phyloP scores from a whole-genome alignment of 2,888 invertebrate species.

The Pheosia gnoma region DNA sequence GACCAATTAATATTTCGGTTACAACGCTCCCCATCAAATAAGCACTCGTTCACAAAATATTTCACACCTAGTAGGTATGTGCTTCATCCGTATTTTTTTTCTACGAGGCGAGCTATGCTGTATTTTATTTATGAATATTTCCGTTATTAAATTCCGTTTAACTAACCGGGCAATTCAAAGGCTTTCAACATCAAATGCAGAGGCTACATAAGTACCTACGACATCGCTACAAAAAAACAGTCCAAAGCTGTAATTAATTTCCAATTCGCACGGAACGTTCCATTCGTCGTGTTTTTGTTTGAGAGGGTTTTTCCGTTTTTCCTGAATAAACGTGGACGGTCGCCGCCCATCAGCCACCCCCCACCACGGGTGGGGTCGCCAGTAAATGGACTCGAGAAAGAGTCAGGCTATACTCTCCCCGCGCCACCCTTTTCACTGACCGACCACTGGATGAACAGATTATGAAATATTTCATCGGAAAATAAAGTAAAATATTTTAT shows the following conservation, averaged over 20 bases:
- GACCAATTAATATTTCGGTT: too few species aligned
- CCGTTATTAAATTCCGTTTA: background rate
- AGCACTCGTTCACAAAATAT: too few species aligned
- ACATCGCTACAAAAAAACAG: conserved; percentile 52
- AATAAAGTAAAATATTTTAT: conserved; percentile 55
- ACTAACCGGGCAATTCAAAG: background rate
- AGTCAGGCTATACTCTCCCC: conserved; percentile 46
- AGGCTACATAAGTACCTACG: background rate
- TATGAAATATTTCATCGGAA: conserved; percentile 73
- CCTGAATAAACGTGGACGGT: conserved; percentile 69
- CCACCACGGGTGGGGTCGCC: conserved; percentile 30
- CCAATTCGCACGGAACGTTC: conserved; percentile 70
- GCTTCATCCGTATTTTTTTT: too few species aligned
- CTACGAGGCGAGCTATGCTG: too few species aligned
- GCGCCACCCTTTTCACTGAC: conserved; percentile 46
- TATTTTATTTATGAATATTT: background rate
- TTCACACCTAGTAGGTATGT: too few species aligned
- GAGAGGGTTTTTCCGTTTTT: conserved; percentile 61
- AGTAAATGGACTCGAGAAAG: conserved; percentile 65
- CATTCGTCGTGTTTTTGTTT: conserved; percentile 64
- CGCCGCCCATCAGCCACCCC: conserved; percentile 37
- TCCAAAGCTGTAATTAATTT: conserved; percentile 75
- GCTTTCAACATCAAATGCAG: background rate
- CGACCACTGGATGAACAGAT: conserved; percentile 75
- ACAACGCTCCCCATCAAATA: too few species aligned